A percentile compares a stretch with the other conserved stretches of the same genome.
phyloP scores from a whole-genome alignment of 2,888 invertebrate genomes.

The Tenthredo distinguenda region DNA sequence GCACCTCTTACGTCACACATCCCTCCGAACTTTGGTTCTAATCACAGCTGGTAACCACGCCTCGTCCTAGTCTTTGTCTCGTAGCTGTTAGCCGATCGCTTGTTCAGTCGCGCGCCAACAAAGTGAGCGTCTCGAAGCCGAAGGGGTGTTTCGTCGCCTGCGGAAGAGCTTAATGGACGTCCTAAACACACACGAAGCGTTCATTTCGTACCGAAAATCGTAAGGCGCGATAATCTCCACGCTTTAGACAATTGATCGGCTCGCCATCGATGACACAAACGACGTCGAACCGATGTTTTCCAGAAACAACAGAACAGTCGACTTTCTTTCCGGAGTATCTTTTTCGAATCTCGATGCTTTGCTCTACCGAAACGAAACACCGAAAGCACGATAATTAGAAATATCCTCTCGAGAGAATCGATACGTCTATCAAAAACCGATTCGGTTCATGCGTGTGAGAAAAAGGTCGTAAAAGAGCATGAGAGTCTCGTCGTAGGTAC shows the following conservation, averaged over 20 bases:
- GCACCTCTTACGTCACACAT: conserved; percentile 18
- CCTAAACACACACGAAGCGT: conserved; percentile 19
- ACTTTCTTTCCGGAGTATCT: neutral
- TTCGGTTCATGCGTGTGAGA: neutral
- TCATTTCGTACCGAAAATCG: conserved; percentile 22
- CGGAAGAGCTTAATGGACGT: conserved; percentile 42
- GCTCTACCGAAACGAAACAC: neutral
- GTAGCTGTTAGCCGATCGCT: conserved; percentile 8
- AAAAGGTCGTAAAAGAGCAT: conserved; percentile 1
- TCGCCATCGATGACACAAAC: neutral
- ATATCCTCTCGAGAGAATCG: neutral
- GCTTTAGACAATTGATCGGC: conserved; percentile 17
- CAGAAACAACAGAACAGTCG: neutral
- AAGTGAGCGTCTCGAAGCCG: conserved; percentile 3
- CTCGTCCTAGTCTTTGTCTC: conserved; percentile 9
- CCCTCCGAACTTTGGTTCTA: neutral
- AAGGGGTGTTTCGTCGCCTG: neutral
- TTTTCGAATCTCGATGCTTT: neutral
- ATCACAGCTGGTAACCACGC: conserved; percentile 35
- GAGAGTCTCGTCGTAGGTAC: neutral
- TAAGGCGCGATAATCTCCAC: neutral
- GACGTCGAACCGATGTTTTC: neutral
- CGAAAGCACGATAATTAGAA: neutral
- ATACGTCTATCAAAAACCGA: neutral
- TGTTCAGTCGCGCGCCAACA: conserved; percentile 3